These are phyloP conservation scores for Embiotoca jacksoni DNA, from an alignment of 2,113 vertebrate genomes.

Conservation along the genomic window DNA sequence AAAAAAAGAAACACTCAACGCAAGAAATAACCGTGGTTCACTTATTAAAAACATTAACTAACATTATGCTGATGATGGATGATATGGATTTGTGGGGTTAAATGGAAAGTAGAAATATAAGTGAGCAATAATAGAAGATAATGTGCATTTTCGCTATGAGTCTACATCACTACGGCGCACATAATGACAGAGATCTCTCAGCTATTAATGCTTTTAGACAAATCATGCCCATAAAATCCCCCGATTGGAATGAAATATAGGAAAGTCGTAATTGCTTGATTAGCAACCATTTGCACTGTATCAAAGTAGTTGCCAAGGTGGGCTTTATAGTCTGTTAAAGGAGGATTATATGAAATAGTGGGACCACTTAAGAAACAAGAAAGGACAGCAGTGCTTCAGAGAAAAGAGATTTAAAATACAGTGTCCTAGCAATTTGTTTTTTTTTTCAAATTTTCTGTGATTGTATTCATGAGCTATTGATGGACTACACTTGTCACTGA, in stretches of 20 bases:
- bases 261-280: slow-evolving; percentile 39
- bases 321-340: slow-evolving; percentile 30
- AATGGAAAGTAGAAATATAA: slow-evolving; percentile 12
- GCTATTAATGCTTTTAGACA: slow-evolving; percentile 38
- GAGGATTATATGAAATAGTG: slow-evolving; percentile 9
- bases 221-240: not conserved
- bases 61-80: slow-evolving; percentile 5
- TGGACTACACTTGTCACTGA: not conserved
- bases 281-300: slow-evolving; percentile 29
- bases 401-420: not conserved
- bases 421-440: not conserved
- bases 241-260: slow-evolving; percentile 19
- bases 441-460: too few species aligned
- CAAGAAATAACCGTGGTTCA: not conserved
- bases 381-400: not conserved
- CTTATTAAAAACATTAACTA: slow-evolving; percentile 3
- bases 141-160: not conserved
- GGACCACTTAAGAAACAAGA: not conserved
- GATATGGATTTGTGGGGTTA: slow-evolving; percentile 6
- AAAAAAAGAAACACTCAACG: not conserved
- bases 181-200: slow-evolving; percentile 28
- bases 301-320: slow-evolving; percentile 25
- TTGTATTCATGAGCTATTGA: not conserved
- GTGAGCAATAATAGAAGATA: slow-evolving; percentile 1
- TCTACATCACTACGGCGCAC: slow-evolving; percentile 37